Evolutionary conservation across 2,113 vertebrate genomes (phyloP), one percentile per base, ranked within the genome.

Genomic region (Pica pica): DNA sequence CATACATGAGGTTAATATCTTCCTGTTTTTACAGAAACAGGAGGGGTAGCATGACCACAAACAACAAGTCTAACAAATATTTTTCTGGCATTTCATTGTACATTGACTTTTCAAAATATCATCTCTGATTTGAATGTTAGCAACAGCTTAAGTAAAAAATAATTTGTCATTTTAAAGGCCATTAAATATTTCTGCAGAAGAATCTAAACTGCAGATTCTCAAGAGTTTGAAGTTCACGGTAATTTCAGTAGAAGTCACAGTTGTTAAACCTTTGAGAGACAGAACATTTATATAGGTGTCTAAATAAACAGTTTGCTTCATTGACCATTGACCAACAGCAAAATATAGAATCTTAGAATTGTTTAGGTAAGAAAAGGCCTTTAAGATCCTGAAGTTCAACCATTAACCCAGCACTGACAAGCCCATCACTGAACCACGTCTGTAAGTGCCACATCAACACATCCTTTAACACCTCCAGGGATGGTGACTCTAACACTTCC

Each of bases 101-200:
- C 49, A 41, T 50, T 92, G 79, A 88, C 77, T 96, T 91, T 75
- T 87, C 16, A 68, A 96, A 96, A 89, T 91, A 83, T 56, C 74
- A 82, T 10, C 30, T 87, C 61, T 56, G 31, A 79, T 93, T 75
- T 89, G 42, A 91, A 83, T 2, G 6, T 42, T 70, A 94, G 39
- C 37, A 82, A 63, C 24, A 55, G 30, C 33, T 86, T 74, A 78
- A 89, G 83, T 70, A 90, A 84, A 84, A 87, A 93, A 73, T 47
- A 67, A 65, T 59, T 71, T 76, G 57, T 78, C 28, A 4, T 49
- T 89, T 83, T 79, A 92, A 89, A 74, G 50, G 60, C 23, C 15
- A 57, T 37, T 67, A 79, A 55, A 74, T 47, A 0, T 67, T 83
- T 63, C 55, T 53, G 55, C 30, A 90, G 37, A 77, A 90, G 9